Conservation (phyloP, 2,113 vertebrate species). For the Accipiter virgatus region DNA sequence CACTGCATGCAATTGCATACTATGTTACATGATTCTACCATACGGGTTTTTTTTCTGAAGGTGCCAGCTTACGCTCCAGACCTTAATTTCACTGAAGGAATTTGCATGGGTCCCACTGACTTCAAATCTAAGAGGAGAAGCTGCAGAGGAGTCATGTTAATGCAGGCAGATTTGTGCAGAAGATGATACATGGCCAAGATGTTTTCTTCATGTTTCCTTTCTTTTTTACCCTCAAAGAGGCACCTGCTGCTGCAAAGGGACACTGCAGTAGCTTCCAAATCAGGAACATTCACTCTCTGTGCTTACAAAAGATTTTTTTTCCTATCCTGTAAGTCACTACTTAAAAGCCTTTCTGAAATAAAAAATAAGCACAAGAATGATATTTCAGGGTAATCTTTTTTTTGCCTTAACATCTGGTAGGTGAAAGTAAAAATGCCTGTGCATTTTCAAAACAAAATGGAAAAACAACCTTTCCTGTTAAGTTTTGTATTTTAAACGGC, state of each 20-base stretch:
- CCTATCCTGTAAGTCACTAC: neutral
- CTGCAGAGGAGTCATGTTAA: slow-evolving; percentile 1
- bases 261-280: slow-evolving; percentile 3
- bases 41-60: neutral
- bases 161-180: neutral
- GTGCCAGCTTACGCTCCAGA: slow-evolving; percentile 5
- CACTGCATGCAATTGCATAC: neutral
- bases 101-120: slow-evolving; percentile 4
- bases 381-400: neutral
- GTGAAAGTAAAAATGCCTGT: neutral
- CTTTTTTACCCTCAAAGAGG: slow-evolving; percentile 3
- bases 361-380: neutral
- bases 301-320: neutral
- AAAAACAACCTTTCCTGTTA: neutral
- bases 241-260: slow-evolving; percentile 48
- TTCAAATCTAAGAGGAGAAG: slow-evolving; percentile 29
- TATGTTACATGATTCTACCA: neutral
- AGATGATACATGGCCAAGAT: neutral
- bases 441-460: neutral
- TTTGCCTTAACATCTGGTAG: neutral
- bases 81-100: slow-evolving; percentile 11
- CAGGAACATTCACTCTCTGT: neutral
- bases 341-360: slow-evolving; percentile 23
- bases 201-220: slow-evolving; percentile 23
- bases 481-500: slow-evolving; percentile 1